Percentiles rank a stretch among this genome's conserved stretches.
Conservation (phyloP, 2,888 invertebrate species). For the Zaprionus bogoriensis region DNA sequence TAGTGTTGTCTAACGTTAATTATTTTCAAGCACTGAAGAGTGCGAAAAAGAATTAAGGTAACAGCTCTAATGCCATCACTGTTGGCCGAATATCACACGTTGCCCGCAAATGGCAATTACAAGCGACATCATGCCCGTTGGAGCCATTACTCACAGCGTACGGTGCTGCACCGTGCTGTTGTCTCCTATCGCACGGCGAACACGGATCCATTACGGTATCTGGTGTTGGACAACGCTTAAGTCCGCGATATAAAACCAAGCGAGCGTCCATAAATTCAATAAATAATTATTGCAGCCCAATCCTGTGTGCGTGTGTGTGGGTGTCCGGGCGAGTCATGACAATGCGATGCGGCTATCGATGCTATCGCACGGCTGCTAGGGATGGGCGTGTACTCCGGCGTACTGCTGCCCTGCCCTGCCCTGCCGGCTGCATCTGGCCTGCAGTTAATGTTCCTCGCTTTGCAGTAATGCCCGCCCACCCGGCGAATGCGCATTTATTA, state of each 20-base stretch:
- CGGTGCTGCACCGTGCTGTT: too few species aligned
- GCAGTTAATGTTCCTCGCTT: slow-evolving; percentile 65
- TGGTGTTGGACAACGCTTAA: slow-evolving; percentile 73
- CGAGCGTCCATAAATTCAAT: slow-evolving; percentile 77
- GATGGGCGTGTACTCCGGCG: slow-evolving; percentile 30
- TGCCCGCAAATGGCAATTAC: slow-evolving; percentile 42
- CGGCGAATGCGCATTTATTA: slow-evolving; percentile 73
- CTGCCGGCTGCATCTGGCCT: slow-evolving; percentile 33
- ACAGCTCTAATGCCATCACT: too few species aligned
- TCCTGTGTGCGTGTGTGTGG: neutral
- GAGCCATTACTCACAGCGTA: slow-evolving; percentile 25
- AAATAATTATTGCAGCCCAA: slow-evolving; percentile 77
- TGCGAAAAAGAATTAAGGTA: too few species aligned
- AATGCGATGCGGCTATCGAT: slow-evolving; percentile 2
- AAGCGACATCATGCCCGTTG: slow-evolving; percentile 26
- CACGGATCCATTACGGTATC: slow-evolving; percentile 68
- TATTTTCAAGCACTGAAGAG: too few species aligned
- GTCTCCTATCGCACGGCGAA: slow-evolving; percentile 38
- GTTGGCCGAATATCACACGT: neutral
- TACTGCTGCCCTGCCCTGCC: slow-evolving; percentile 52
- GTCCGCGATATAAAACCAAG: slow-evolving; percentile 68
- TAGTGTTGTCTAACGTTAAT: too few species aligned
- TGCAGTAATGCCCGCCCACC: slow-evolving; percentile 40
- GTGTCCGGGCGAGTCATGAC: neutral
- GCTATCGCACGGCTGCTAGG: neutral